phyloP scores from a whole-genome alignment of 2,797 vertebrate genomes.

The Potorous gilbertii region DNA sequence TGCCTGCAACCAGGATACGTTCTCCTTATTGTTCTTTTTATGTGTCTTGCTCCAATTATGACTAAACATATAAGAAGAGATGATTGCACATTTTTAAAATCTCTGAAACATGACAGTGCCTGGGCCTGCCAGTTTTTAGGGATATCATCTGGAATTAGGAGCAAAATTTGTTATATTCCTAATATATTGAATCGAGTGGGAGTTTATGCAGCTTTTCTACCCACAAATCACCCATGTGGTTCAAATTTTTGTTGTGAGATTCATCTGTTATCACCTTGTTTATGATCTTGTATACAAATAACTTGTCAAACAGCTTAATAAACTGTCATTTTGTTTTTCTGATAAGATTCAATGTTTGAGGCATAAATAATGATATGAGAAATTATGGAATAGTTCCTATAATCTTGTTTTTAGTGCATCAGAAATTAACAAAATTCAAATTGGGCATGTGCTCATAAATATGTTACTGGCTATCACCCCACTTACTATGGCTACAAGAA shows the following conservation, averaged over 20 bases:
- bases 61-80: neutral
- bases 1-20: neutral
- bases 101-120: neutral
- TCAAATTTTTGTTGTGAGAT: neutral
- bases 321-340: neutral
- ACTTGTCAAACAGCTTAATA: neutral
- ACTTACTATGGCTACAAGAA: neutral
- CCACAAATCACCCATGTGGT: neutral
- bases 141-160: neutral
- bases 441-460: neutral
- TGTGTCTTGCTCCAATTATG: neutral
- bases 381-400: neutral
- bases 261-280: neutral
- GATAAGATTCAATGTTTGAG: neutral
- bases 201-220: neutral
- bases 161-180: neutral
- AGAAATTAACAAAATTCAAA: neutral
- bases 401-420: neutral
- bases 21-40: neutral
- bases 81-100: neutral
- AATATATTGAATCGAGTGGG: neutral
- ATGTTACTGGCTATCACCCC: neutral
- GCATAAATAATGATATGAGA: neutral
- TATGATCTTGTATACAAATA: neutral
- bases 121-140: neutral